phyloP scores from a whole-genome alignment of 2,113 vertebrate species.

The Trachemys scripta region DNA sequence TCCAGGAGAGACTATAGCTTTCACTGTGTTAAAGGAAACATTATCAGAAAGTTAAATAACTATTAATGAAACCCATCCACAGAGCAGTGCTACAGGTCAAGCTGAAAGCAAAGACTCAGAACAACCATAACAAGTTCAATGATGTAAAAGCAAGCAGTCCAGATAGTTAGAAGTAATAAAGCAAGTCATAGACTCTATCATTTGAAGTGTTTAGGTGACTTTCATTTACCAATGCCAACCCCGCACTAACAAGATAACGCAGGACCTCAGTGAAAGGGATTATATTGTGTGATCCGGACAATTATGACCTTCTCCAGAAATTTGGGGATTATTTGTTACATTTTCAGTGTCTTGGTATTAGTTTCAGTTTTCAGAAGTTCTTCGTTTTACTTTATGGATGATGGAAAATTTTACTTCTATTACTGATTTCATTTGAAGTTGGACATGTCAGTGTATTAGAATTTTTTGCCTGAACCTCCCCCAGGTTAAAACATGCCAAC shows the following conservation, averaged over 20 bases:
- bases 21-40: background rate
- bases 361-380: fast-evolving
- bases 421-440: background rate
- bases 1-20: background rate
- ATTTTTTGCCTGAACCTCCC: background rate
- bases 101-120: background rate
- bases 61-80: background rate
- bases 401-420: background rate
- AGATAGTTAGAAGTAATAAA: background rate
- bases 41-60: background rate
- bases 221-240: background rate
- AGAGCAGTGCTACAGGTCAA: background rate
- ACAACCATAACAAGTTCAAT: background rate
- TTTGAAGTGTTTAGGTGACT: background rate
- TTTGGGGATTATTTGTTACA: background rate
- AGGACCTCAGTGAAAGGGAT: background rate
- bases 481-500: slow-evolving; percentile 8
- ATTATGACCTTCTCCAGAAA: background rate
- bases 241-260: background rate
- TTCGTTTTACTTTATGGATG: fast-evolving
- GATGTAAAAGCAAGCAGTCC: background rate
- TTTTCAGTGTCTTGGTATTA: background rate
- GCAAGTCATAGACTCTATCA: background rate
- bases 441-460: background rate
- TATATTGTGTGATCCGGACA: background rate